Evolutionary conservation across 1,140 invertebrate species (phyloP).

Genomic region (Armadillidium nasatum): DNA sequence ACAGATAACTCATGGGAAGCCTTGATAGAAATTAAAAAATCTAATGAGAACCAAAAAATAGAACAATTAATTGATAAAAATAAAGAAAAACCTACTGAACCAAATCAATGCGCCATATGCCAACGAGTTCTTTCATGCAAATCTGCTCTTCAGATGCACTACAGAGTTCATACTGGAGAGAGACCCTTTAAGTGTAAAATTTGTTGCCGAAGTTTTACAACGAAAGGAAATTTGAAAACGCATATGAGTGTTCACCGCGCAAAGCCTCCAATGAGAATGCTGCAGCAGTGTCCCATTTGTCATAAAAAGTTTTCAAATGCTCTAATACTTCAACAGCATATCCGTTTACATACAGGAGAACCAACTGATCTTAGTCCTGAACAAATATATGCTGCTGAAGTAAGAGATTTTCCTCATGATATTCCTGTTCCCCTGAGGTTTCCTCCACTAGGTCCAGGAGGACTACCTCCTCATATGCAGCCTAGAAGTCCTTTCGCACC

Average conservation of each 20-base stretch:
- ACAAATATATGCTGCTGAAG: slow-evolving; percentile 76
- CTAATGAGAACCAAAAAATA: slow-evolving; percentile 88
- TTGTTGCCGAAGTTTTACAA: slow-evolving; percentile 92
- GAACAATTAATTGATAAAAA: slow-evolving; percentile 94
- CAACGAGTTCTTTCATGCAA: slow-evolving; percentile 95
- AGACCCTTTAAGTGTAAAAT: slow-evolving; percentile 94
- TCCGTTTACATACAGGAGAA: slow-evolving; percentile 84
- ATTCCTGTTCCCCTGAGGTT: slow-evolving; percentile 48
- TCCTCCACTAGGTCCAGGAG: slow-evolving; percentile 48
- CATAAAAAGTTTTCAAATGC: slow-evolving; percentile 96
- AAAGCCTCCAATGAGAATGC: slow-evolving; percentile 82
- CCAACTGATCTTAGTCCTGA: slow-evolving; percentile 78
- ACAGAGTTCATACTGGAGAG: slow-evolving; percentile 93
- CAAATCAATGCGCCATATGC: slow-evolving; percentile 96
- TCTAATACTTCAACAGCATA: slow-evolving; percentile 92
- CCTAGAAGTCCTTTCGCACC: slow-evolving; percentile 37
- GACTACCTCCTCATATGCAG: slow-evolving; percentile 35
- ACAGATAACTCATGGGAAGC: slow-evolving; percentile 96
- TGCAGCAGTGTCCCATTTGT: slow-evolving; percentile 96
- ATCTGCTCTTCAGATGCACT: slow-evolving; percentile 98
- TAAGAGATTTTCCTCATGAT: slow-evolving; percentile 64
- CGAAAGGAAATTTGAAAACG: slow-evolving; percentile 97
- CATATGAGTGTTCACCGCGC: slow-evolving; percentile 98
- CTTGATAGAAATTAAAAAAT: slow-evolving; percentile 91
- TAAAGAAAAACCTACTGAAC: slow-evolving; percentile 90